These are phyloP conservation scores for Lysiphlebus fabarum DNA, from an alignment of 1,140 invertebrate species.

Conservation along the genomic window DNA sequence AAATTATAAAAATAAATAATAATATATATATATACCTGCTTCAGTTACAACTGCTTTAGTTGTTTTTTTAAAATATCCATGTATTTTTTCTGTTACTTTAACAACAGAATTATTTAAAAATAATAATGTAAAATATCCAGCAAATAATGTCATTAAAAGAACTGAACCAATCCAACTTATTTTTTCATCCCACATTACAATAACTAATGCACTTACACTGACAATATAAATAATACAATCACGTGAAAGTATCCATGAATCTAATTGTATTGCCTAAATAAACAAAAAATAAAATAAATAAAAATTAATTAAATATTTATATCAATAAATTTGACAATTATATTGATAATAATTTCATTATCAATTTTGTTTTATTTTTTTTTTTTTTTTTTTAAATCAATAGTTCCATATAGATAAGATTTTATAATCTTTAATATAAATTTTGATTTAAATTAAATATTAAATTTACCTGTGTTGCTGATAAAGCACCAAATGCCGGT, in stretches of 20 bases:
- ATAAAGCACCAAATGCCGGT: slow-evolving; percentile 76
- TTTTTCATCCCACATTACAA: slow-evolving; percentile 74
- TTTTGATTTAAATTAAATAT: neutral
- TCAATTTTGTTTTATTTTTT: too few species aligned
- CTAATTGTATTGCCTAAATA: slow-evolving; percentile 74
- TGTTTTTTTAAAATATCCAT: slow-evolving; percentile 9
- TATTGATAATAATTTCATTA: too few species aligned
- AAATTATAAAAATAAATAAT: too few species aligned
- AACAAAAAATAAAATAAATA: slow-evolving; percentile 24
- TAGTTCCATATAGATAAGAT: too few species aligned
- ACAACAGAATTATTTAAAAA: slow-evolving; percentile 49
- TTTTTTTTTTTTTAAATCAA: too few species aligned
- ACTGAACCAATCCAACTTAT: slow-evolving; percentile 78
- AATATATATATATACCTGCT: slow-evolving; percentile 9
- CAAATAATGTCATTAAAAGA: slow-evolving; percentile 65
- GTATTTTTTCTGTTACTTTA: slow-evolving; percentile 23
- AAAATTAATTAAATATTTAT: slow-evolving; percentile 8
- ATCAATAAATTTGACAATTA: too few species aligned
- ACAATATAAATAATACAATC: slow-evolving; percentile 80
- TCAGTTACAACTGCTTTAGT: slow-evolving; percentile 8
- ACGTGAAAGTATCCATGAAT: slow-evolving; percentile 79
- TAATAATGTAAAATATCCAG: slow-evolving; percentile 65
- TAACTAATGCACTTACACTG: slow-evolving; percentile 70
- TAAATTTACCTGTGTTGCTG: slow-evolving; percentile 64
- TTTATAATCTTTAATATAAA: neutral